Conservation (phyloP, 2,113 vertebrate species). For the Vidua chalybeata region DNA sequence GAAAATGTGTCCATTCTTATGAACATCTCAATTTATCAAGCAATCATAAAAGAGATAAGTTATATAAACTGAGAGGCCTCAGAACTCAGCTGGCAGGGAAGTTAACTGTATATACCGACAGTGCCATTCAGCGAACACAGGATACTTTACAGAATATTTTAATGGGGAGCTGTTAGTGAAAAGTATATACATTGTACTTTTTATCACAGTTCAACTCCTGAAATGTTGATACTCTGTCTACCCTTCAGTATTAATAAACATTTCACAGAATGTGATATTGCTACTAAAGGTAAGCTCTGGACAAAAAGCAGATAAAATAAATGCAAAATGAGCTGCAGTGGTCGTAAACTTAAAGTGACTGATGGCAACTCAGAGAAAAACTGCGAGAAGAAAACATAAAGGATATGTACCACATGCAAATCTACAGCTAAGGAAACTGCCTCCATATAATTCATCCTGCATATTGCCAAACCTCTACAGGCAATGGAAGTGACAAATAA, state of each 20-base stretch:
- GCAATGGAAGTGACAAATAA: constrained; percentile 18
- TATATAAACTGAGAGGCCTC: not conserved
- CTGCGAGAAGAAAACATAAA: not conserved
- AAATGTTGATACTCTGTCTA: not conserved
- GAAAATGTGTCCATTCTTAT: not conserved
- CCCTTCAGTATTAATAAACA: not conserved
- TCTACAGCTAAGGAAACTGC: constrained; percentile 17
- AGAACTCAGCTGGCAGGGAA: not conserved
- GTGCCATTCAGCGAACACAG: not conserved
- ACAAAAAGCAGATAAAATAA: constrained; percentile 56
- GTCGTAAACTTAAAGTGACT: constrained; percentile 39
- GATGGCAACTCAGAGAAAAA: constrained; percentile 17
- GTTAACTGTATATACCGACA: not conserved
- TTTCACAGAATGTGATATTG: not conserved
- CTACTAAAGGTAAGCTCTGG: constrained; percentile 13
- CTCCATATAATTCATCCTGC: not conserved
- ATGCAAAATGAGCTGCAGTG: not conserved
- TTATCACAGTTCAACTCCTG: not conserved
- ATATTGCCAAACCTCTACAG: not conserved
- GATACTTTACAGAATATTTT: not conserved
- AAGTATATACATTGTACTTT: constrained; percentile 8
- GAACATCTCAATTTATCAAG: constrained; percentile 9
- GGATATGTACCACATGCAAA: constrained; percentile 4
- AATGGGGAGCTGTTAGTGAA: not conserved
- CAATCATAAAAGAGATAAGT: not conserved